Evolutionary conservation across 1,140 invertebrate genomes (phyloP).

Genomic region (Drosophila simulans): DNA sequence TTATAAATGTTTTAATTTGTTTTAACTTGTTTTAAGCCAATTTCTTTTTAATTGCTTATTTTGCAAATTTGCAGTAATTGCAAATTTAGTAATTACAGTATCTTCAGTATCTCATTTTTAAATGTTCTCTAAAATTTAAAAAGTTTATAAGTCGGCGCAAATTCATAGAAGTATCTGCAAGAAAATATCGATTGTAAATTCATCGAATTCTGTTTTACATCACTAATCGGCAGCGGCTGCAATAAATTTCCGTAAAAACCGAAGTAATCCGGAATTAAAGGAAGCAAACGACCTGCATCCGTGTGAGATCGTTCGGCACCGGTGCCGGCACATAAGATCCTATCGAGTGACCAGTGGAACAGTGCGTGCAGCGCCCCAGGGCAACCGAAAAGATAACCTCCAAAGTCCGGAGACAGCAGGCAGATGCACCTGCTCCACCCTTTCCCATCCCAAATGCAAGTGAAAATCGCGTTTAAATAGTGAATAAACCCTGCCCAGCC

Average conservation of each 20-base stretch:
- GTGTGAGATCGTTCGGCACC: background rate
- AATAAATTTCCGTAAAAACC: constrained; percentile 18
- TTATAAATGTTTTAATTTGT: too few relatives aligned
- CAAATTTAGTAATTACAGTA: too few relatives aligned
- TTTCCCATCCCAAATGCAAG: constrained; percentile 10
- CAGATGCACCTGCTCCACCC: constrained; percentile 58
- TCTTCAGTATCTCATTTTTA: too few relatives aligned
- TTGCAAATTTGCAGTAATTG: too few relatives aligned
- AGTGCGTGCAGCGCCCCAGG: constrained; percentile 8
- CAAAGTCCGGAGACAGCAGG: constrained; percentile 26
- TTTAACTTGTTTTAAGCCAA: too few relatives aligned
- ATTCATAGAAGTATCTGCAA: background rate
- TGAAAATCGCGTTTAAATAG: constrained; percentile 10
- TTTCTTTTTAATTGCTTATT: too few relatives aligned
- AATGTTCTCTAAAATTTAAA: too few relatives aligned
- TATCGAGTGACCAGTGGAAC: background rate
- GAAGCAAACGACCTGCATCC: background rate
- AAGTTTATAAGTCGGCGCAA: too few relatives aligned
- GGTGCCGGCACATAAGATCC: constrained; percentile 8
- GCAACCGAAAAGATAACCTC: constrained; percentile 39
- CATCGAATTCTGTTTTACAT: too few relatives aligned
- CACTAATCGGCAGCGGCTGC: constrained; percentile 19
- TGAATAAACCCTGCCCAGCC: constrained; percentile 7
- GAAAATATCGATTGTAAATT: background rate
- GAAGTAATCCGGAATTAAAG: background rate